These are phyloP conservation scores for Cyclophora albipunctata DNA, from an alignment of 2,888 invertebrate species.

Conservation along the genomic window DNA sequence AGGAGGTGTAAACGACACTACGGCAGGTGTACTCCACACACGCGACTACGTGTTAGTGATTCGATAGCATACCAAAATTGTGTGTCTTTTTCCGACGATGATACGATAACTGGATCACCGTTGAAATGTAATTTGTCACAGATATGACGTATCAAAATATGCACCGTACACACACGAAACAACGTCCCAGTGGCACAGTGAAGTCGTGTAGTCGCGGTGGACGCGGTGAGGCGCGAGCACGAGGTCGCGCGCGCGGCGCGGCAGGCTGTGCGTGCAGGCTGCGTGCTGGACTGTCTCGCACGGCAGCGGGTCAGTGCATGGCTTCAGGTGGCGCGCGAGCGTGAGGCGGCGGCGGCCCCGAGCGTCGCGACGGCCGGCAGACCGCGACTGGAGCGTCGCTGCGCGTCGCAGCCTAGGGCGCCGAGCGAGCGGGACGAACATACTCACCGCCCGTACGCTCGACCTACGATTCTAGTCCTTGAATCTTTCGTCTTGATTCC, in stretches of 20 bases:
- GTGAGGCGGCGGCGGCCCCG: slow-evolving; percentile 53
- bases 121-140: slow-evolving; percentile 27
- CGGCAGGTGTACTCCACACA: slow-evolving; percentile 32
- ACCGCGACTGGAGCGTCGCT: slow-evolving; percentile 72
- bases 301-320: slow-evolving; percentile 41
- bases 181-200: slow-evolving; percentile 53
- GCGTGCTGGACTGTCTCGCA: slow-evolving; percentile 12
- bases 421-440: slow-evolving; percentile 67
- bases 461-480: slow-evolving; percentile 65
- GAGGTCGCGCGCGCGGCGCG: slow-evolving; percentile 18
- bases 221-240: slow-evolving; percentile 24
- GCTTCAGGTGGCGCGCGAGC: slow-evolving; percentile 54
- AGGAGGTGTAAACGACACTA: slow-evolving; percentile 37
- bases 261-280: slow-evolving; percentile 36
- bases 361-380: slow-evolving; percentile 74
- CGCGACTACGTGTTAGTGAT: slow-evolving; percentile 39
- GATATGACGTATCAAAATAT: slow-evolving; percentile 27
- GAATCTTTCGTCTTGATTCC: slow-evolving; percentile 58
- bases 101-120: slow-evolving; percentile 25
- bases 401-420: slow-evolving; percentile 68
- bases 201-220: slow-evolving; percentile 28
- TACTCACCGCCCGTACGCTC: slow-evolving; percentile 44
- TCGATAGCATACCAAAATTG: slow-evolving; percentile 47
- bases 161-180: slow-evolving; percentile 42
- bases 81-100: slow-evolving; percentile 19